These are phyloP conservation scores for Pseudachorutes palmiensis DNA, from an alignment of 1,140 invertebrate species.

Conservation along the genomic window DNA sequence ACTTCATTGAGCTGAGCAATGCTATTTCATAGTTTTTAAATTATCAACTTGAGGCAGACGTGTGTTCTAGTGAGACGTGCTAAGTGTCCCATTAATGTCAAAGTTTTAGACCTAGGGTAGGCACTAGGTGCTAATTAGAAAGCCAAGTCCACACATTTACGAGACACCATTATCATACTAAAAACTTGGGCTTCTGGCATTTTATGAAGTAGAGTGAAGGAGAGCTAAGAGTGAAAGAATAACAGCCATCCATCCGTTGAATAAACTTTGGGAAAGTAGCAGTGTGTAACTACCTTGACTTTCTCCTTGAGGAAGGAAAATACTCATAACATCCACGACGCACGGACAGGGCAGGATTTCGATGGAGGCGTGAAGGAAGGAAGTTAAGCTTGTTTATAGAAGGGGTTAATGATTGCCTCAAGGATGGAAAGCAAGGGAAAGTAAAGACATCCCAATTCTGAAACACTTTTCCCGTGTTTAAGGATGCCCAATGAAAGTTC, in stretches of 20 bases:
- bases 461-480: too few species aligned
- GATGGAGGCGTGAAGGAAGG: background rate
- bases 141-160: background rate
- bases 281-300: background rate
- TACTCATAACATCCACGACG: background rate
- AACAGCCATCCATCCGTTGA: conserved; percentile 9
- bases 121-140: background rate
- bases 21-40: too few species aligned
- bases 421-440: background rate
- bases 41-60: too few species aligned
- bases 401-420: background rate
- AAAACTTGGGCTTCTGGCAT: background rate
- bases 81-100: background rate
- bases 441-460: too few species aligned
- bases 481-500: too few species aligned
- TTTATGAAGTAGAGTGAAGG: background rate
- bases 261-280: background rate
- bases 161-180: conserved; percentile 7
- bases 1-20: too few species aligned
- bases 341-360: background rate
- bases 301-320: background rate
- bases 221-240: background rate
- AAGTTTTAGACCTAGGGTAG: background rate
- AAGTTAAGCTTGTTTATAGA: background rate
- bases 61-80: conserved; percentile 5